Conservation (phyloP, 2,888 invertebrate species). For the Formica aserva region DNA sequence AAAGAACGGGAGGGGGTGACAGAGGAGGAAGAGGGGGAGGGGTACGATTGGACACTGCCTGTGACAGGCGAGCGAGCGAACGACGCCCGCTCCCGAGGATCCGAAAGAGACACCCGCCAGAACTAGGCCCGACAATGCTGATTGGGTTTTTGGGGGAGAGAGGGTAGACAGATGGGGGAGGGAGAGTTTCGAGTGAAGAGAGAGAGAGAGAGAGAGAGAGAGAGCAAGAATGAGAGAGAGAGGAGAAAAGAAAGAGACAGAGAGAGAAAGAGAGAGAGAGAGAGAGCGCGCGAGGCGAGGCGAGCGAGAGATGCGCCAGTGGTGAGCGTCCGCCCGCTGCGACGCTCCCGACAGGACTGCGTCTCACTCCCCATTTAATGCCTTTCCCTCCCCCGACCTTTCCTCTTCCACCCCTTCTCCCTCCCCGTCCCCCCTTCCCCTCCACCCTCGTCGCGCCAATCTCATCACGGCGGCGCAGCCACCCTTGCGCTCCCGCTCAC, state of each 20-base stretch:
- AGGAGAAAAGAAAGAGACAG: constrained; percentile 25
- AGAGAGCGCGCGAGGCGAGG: constrained; percentile 72
- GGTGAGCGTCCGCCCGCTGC: constrained; percentile 83
- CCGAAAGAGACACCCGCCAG: constrained; percentile 39
- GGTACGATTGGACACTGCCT: constrained; percentile 39
- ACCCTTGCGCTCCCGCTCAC: constrained; percentile 60
- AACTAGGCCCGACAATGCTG: constrained; percentile 27
- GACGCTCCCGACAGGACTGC: constrained; percentile 85
- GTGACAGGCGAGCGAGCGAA: constrained; percentile 51
- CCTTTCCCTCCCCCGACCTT: constrained; percentile 59
- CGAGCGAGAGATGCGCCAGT: constrained; percentile 81
- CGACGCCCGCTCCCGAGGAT: constrained; percentile 43
- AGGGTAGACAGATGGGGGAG: not conserved
- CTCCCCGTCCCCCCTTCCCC: constrained; percentile 29
- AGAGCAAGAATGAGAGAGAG: not conserved
- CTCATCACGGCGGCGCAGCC: constrained; percentile 56
- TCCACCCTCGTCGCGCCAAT: constrained; percentile 53
- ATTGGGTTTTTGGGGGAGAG: not conserved
- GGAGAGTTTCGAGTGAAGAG: constrained; percentile 4
- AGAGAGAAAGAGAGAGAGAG: not conserved
- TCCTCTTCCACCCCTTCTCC: constrained; percentile 44
- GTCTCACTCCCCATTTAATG: constrained; percentile 80
- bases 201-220: not conserved
- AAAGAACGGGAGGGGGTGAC: not conserved
- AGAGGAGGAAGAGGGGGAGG: constrained; percentile 1